A percentile compares a stretch with the other conserved stretches of the same genome.
phyloP scores from a whole-genome alignment of 1,140 invertebrate species.

The Drosophila saltans region DNA sequence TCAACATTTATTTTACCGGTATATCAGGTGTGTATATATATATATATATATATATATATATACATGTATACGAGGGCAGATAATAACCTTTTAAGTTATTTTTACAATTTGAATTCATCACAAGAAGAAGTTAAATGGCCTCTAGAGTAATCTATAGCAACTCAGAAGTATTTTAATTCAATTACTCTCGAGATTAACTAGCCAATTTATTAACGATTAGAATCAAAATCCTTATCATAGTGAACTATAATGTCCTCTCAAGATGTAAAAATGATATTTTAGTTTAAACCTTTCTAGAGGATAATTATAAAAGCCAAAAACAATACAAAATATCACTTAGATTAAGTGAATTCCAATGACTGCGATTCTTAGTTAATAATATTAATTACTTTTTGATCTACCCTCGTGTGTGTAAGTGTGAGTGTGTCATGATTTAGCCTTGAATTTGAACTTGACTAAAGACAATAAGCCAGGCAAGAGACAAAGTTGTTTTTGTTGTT shows the following conservation, averaged over 20 bases:
- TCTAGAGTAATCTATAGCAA: no score
- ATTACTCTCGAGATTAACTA: no score
- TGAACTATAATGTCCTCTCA: no score
- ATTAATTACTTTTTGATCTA: not conserved
- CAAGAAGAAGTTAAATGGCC: no score
- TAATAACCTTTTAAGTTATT: no score
- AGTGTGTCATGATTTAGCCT: conserved; percentile 63
- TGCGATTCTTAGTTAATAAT: not conserved
- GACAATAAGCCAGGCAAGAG: conserved; percentile 53
- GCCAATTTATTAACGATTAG: no score
- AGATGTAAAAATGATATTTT: no score
- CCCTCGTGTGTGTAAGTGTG: conserved; percentile 4
- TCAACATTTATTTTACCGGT: conserved; percentile 36
- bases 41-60: conserved; percentile 36
- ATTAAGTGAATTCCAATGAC: not conserved
- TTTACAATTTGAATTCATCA: no score
- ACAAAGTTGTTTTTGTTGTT: not conserved
- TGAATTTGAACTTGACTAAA: conserved; percentile 77
- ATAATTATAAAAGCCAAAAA: no score
- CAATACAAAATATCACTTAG: not conserved
- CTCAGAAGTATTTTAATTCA: no score
- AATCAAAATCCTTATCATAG: no score
- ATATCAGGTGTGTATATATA: conserved; percentile 35
- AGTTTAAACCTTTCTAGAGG: no score
- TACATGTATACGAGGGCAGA: conserved; percentile 8